phyloP scores from a whole-genome alignment of 2,888 invertebrate genomes.

The Callyntrura guangdongensis region DNA sequence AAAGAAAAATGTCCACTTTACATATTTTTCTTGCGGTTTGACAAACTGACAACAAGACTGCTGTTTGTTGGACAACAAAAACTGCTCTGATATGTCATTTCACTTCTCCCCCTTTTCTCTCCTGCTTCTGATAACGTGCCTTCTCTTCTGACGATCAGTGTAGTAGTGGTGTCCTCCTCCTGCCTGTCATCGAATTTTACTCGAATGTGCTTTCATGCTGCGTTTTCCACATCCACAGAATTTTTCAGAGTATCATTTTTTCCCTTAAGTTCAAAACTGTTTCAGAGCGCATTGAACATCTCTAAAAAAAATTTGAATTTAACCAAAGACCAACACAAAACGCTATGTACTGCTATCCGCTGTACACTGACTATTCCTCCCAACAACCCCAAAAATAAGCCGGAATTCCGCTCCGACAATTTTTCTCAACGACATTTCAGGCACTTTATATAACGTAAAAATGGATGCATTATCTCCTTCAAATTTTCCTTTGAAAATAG shows the following conservation, averaged over 20 bases:
- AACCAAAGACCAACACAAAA: slow-evolving; percentile 42
- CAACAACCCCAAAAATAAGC: slow-evolving; percentile 47
- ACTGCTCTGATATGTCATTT: slow-evolving; percentile 32
- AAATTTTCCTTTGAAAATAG: slow-evolving; percentile 32
- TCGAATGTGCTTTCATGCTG: slow-evolving; percentile 66
- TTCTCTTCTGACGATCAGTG: slow-evolving; percentile 17
- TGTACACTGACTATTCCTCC: slow-evolving; percentile 23
- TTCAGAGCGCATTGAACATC: slow-evolving; percentile 14
- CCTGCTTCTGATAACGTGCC: background rate
- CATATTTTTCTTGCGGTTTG: slow-evolving; percentile 44
- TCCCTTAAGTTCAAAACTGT: slow-evolving; percentile 15
- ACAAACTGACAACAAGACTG: slow-evolving; percentile 54
- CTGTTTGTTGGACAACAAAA: slow-evolving; percentile 24
- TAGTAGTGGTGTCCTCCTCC: slow-evolving; percentile 43
- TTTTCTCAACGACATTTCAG: slow-evolving; percentile 73
- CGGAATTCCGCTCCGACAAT: slow-evolving; percentile 76
- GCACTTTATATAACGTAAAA: slow-evolving; percentile 53
- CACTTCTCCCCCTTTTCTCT: slow-evolving; percentile 44
- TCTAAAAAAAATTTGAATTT: background rate
- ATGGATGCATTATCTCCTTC: slow-evolving; percentile 25
- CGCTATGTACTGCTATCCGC: slow-evolving; percentile 17
- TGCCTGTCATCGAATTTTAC: slow-evolving; percentile 56
- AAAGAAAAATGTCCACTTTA: slow-evolving; percentile 26
- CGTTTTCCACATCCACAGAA: slow-evolving; percentile 55
- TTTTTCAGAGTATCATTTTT: slow-evolving; percentile 44